A percentile compares a stretch with the other conserved stretches of the same genome.
Evolutionary conservation across 1,140 invertebrate genomes (phyloP).

Genomic region (Xylocopa sonorina): DNA sequence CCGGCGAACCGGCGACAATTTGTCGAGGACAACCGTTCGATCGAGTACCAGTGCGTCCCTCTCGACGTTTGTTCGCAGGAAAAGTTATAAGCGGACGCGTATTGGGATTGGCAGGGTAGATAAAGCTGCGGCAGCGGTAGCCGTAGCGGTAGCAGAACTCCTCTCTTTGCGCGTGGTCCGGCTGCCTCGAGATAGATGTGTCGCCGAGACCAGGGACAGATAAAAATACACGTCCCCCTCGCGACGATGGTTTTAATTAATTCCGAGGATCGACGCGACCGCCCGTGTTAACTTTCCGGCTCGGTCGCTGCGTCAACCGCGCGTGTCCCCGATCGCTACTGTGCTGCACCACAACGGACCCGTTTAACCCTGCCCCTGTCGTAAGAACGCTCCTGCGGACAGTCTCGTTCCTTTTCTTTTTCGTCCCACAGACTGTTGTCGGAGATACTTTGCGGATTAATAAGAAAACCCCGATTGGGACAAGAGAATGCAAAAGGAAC

Average conservation of each 20-base stretch:
- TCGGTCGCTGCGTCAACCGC: slow-evolving; percentile 51
- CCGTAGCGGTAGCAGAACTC: slow-evolving; percentile 39
- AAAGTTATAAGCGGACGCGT: slow-evolving; percentile 47
- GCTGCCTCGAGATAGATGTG: slow-evolving; percentile 68
- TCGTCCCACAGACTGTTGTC: no score
- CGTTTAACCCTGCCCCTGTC: slow-evolving; percentile 11
- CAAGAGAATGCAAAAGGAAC: no score
- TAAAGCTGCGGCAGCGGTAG: slow-evolving; percentile 43
- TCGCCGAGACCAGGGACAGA: slow-evolving; percentile 67
- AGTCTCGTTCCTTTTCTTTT: not conserved
- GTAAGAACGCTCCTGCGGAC: not conserved
- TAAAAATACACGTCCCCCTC: slow-evolving; percentile 78
- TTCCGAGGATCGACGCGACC: slow-evolving; percentile 61
- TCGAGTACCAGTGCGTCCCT: not conserved
- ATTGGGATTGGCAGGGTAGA: slow-evolving; percentile 56
- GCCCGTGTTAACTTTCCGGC: slow-evolving; percentile 62
- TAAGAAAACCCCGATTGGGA: no score
- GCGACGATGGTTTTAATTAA: slow-evolving; percentile 68
- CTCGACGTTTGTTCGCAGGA: no score
- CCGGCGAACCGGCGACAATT: no score
- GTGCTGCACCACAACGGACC: slow-evolving; percentile 35
- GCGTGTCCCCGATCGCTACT: slow-evolving; percentile 63
- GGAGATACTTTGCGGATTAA: not conserved
- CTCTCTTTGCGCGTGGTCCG: slow-evolving; percentile 42
- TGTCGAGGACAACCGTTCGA: no score